Evolutionary conservation across 2,113 vertebrate genomes (phyloP).

Genomic region (Mionectes macconnelli): DNA sequence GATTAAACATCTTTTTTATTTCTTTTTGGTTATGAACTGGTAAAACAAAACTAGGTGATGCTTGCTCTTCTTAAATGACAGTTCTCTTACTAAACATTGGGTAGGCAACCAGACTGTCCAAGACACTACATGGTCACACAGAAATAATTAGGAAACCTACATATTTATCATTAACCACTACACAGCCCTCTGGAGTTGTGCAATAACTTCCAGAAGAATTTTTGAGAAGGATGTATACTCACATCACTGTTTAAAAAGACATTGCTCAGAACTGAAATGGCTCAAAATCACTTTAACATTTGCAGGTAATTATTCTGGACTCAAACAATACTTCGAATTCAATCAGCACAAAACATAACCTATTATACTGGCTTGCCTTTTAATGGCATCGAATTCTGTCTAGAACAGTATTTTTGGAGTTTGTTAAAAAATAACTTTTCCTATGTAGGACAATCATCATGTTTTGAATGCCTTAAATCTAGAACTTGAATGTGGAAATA

Average conservation of each 20-base stretch:
- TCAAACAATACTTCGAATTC: neutral
- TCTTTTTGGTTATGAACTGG: constrained; percentile 54
- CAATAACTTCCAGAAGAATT: neutral
- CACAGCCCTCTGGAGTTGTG: neutral
- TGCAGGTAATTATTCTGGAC: neutral
- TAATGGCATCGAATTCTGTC: neutral
- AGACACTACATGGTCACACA: neutral
- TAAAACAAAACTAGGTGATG: constrained; percentile 47
- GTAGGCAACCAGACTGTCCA: neutral
- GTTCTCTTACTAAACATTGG: constrained; percentile 57
- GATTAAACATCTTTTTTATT: constrained; percentile 59
- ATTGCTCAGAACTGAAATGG: neutral
- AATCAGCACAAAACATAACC: neutral
- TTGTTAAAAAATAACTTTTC: neutral
- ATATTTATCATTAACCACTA: neutral
- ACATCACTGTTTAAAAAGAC: neutral
- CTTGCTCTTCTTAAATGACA: constrained; percentile 31
- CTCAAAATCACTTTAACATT: neutral
- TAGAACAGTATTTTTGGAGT: neutral
- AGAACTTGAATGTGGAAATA: rapidly evolving
- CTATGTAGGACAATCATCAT: neutral
- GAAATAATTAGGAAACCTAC: constrained; percentile 13
- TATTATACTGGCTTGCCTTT: neutral
- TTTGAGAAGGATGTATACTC: neutral
- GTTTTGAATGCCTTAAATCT: neutral